phyloP scores from a whole-genome alignment of 2,113 vertebrate genomes.

The Coracopsis vasa region DNA sequence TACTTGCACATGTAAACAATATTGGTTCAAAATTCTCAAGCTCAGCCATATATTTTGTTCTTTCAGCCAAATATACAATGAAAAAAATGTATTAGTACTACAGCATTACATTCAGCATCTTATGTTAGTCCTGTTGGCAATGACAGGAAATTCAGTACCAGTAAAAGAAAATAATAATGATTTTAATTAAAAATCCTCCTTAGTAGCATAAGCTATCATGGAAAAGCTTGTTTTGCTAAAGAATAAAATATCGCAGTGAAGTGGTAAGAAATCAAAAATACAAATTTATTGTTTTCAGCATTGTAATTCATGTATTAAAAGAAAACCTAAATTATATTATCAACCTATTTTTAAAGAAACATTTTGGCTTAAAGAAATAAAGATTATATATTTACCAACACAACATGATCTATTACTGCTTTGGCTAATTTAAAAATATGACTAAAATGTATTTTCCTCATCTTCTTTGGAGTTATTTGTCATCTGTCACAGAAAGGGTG shows the following conservation, averaged over 20 bases:
- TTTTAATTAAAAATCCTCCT: background rate
- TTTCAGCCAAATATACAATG: background rate
- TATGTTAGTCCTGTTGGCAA: conserved; percentile 20
- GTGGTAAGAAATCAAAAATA: background rate
- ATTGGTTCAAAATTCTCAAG: conserved; percentile 7
- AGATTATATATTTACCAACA: background rate
- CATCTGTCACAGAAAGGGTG: background rate
- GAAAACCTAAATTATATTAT: background rate
- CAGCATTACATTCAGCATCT: background rate
- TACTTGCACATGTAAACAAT: conserved; percentile 71
- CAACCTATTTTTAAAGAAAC: background rate
- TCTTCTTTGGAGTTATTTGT: background rate
- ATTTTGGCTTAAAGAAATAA: background rate
- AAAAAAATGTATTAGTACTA: background rate
- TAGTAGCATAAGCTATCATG: background rate
- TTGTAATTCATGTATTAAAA: background rate
- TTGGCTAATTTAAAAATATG: background rate
- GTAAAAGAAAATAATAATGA: background rate
- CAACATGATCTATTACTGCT: background rate
- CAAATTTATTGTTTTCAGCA: background rate
- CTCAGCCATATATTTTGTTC: background rate
- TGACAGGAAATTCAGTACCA: conserved; percentile 64
- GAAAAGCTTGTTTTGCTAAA: background rate
- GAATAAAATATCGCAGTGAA: background rate
- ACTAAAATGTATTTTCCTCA: background rate